A percentile compares a stretch with the other conserved stretches of the same genome.
These are phyloP conservation scores for Orchesella flavescens DNA, from an alignment of 2,888 invertebrate genomes.

Conservation along the genomic window DNA sequence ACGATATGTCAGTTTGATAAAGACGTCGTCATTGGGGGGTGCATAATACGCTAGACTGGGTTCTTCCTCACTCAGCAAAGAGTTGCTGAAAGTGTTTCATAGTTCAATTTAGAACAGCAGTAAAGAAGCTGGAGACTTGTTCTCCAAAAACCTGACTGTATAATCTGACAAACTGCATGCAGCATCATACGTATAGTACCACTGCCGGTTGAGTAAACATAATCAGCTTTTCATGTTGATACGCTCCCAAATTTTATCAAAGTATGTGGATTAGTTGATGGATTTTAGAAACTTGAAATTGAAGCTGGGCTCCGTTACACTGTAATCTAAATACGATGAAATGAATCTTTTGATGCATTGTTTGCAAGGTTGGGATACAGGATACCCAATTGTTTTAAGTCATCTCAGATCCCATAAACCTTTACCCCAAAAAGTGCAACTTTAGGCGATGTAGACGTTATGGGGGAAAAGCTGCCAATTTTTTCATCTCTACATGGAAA, in stretches of 20 bases:
- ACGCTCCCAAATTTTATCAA: too few species aligned
- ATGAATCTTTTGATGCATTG: too few species aligned
- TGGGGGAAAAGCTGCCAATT: neutral
- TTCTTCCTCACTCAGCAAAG: neutral
- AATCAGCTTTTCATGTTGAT: too few species aligned
- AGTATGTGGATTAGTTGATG: too few species aligned
- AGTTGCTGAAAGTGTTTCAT: neutral
- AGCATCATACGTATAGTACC: neutral
- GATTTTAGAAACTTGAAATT: too few species aligned
- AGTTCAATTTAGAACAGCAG: neutral
- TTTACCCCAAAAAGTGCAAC: too few species aligned
- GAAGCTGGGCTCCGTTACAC: too few species aligned
- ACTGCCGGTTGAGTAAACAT: neutral
- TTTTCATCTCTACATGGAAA: neutral
- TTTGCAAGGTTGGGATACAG: too few species aligned
- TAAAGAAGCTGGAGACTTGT: neutral
- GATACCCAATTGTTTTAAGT: too few species aligned
- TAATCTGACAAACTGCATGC: neutral
- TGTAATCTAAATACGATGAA: too few species aligned
- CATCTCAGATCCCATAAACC: too few species aligned
- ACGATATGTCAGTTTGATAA: conserved; percentile 53
- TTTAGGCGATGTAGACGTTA: too few species aligned
- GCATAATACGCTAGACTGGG: neutral
- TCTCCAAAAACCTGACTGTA: neutral
- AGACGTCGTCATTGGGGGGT: conserved; percentile 24